Conservation (phyloP, 2,888 invertebrate genomes). For the Linyphia triangularis region DNA sequence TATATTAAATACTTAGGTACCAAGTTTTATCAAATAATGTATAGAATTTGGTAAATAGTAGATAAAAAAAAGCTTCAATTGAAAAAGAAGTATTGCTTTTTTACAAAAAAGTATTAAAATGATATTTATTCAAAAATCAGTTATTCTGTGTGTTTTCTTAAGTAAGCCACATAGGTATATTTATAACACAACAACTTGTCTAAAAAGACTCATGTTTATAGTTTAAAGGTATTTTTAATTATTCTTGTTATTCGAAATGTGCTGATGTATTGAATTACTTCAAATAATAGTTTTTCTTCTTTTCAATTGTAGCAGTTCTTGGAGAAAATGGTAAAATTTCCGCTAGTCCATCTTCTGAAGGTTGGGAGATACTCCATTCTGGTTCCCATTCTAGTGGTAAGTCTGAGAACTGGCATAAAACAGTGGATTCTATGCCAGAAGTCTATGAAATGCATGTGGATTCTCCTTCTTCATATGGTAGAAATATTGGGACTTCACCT, state of each 20-base stretch:
- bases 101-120: no score
- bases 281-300: not conserved
- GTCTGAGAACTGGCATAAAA: conserved; percentile 50
- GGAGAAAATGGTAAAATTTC: conserved; percentile 52
- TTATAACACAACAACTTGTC: no score
- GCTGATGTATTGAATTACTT: not conserved
- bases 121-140: no score
- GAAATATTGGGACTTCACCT: conserved; percentile 63
- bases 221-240: no score
- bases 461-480: conserved; percentile 37
- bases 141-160: no score
- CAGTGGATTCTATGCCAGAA: conserved; percentile 60
- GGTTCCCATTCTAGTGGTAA: conserved; percentile 10
- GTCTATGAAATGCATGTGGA: conserved; percentile 68
- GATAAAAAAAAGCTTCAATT: no score
- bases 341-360: conserved; percentile 28
- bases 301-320: conserved; percentile 48
- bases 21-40: no score
- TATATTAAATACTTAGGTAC: no score
- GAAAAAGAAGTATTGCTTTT: no score
- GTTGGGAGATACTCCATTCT: conserved; percentile 65
- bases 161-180: no score
- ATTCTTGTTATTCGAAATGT: not conserved
- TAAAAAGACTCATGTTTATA: no score
- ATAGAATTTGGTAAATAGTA: no score